These are phyloP conservation scores for Mesorhabditis spiculigera DNA, from an alignment of 2,888 invertebrate genomes.

Conservation along the genomic window DNA sequence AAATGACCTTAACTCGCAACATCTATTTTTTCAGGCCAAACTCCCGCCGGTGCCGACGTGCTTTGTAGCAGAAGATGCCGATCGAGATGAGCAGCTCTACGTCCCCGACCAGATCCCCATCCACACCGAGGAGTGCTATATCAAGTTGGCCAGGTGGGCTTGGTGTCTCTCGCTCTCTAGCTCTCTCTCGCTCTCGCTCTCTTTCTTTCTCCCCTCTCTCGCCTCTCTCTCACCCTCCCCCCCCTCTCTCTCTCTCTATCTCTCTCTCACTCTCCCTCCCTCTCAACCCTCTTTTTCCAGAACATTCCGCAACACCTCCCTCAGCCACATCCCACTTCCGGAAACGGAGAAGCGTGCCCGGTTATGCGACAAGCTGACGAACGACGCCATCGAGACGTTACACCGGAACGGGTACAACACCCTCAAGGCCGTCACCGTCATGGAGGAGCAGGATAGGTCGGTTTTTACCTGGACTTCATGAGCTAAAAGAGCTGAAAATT, in stretches of 20 bases:
- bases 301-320: background rate
- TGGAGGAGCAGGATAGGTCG: conserved; percentile 35
- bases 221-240: too few species aligned
- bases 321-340: conserved; percentile 18
- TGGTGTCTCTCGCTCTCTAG: too few species aligned
- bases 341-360: conserved; percentile 11
- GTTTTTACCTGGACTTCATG: background rate
- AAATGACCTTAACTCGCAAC: too few species aligned
- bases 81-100: conserved; percentile 53
- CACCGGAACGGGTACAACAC: conserved; percentile 96
- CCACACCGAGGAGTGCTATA: conserved; percentile 40
- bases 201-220: too few species aligned
- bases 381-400: conserved; percentile 62
- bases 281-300: background rate
- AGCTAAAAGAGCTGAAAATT: conserved; percentile 14
- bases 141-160: conserved; percentile 24
- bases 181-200: background rate
- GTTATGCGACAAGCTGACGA: conserved; percentile 44
- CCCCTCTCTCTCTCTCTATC: too few species aligned
- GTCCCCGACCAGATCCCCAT: conserved; percentile 42
- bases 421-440: conserved; percentile 79
- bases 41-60: conserved; percentile 33
- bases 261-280: too few species aligned
- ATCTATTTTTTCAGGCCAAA: conserved; percentile 42
- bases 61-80: conserved; percentile 45